Conservation (phyloP, 23 tunicate genomes). For the Halocynthia roretzi region DNA sequence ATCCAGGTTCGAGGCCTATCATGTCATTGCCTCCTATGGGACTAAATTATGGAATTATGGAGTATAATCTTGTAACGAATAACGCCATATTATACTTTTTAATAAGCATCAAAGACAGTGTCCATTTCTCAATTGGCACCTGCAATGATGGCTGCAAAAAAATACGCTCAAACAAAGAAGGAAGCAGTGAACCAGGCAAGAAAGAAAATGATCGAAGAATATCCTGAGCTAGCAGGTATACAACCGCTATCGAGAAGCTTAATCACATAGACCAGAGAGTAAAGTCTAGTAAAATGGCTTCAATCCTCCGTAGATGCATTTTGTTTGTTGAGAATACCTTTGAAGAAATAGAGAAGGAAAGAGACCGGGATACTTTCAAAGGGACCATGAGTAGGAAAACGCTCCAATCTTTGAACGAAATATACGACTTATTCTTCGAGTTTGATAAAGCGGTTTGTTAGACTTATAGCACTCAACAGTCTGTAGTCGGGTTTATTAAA, state of each 20-base stretch:
- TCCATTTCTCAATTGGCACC: no score
- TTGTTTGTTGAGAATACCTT: no score
- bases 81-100: no score
- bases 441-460: conserved; percentile 2
- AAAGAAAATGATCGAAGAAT: conserved; percentile 7
- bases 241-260: background rate
- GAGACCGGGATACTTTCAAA: background rate
- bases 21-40: no score
- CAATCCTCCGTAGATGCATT: no score
- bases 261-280: background rate
- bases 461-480: background rate
- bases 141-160: background rate
- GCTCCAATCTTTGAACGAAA: background rate
- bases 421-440: background rate
- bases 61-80: no score
- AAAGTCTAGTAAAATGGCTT: no score
- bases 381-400: background rate
- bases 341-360: no score
- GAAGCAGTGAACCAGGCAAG: background rate
- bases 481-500: background rate
- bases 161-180: background rate
- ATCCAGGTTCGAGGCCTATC: no score
- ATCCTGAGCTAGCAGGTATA: conserved; percentile 23
- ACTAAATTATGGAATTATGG: no score
- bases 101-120: no score